phyloP scores from a whole-genome alignment of 2,797 vertebrate genomes.

The Molossus alvarezi region DNA sequence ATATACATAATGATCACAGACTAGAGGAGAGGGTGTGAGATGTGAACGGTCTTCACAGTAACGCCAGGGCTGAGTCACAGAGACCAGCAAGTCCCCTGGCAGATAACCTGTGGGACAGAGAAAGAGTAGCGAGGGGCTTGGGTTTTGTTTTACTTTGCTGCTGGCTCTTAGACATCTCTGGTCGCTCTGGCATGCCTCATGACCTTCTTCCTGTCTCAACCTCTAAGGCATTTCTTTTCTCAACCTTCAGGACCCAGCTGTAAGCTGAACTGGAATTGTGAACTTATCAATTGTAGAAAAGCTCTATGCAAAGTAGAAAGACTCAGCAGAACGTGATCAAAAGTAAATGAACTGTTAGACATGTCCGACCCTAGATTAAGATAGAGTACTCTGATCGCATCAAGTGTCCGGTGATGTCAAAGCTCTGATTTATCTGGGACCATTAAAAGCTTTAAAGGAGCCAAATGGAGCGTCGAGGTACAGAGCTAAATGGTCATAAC shows the following conservation, averaged over 20 bases:
- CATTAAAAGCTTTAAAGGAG: constrained; percentile 67
- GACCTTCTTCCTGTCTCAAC: background rate
- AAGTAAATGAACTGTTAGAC: constrained; percentile 41
- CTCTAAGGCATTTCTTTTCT: background rate
- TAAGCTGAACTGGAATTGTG: background rate
- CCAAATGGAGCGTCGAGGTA: constrained; percentile 6
- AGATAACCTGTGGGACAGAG: background rate
- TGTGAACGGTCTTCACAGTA: background rate
- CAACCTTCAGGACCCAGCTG: background rate
- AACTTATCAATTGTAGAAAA: constrained; percentile 28
- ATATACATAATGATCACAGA: background rate
- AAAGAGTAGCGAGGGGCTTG: background rate
- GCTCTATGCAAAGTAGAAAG: background rate
- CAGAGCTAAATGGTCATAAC: background rate
- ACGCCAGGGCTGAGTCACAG: background rate
- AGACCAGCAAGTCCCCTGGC: background rate
- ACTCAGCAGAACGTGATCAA: background rate
- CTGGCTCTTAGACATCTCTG: background rate
- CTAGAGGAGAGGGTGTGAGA: background rate
- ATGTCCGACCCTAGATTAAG: background rate
- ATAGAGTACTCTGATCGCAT: background rate
- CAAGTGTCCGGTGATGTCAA: background rate
- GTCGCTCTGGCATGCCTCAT: background rate
- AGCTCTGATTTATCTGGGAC: constrained; percentile 53
- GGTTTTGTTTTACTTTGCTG: constrained; percentile 11